Evolutionary conservation across 2,888 invertebrate species (phyloP).

Genomic region (Cephus spinipes): DNA sequence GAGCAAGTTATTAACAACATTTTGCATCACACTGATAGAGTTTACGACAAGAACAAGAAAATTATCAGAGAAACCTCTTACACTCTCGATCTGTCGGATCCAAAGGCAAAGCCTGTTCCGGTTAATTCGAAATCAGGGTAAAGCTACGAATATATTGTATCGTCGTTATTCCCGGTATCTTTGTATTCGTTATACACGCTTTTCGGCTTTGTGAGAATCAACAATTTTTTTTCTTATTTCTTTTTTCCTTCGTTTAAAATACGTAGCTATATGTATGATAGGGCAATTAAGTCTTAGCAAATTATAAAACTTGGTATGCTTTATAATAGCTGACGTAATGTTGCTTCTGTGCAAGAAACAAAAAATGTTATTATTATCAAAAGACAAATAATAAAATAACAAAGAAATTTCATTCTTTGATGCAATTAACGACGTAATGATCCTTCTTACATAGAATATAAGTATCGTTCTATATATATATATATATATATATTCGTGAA

Average conservation of each 20-base stretch:
- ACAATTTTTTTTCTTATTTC: no score
- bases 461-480: no score
- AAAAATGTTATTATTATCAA: neutral
- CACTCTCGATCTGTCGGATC: conserved; percentile 39
- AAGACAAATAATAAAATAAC: neutral
- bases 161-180: neutral
- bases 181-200: neutral
- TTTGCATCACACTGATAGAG: conserved; percentile 39
- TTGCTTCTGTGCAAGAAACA: no score
- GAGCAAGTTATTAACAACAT: conserved; percentile 31
- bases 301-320: no score
- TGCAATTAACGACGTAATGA: no score
- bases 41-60: conserved; percentile 31
- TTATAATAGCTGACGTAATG: no score
- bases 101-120: conserved; percentile 34
- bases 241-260: no score
- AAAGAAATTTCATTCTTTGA: neutral
- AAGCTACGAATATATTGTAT: neutral
- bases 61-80: conserved; percentile 28
- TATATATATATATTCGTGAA: no score
- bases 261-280: no score
- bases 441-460: no score
- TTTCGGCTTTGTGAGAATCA: neutral
- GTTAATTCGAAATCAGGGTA: neutral
- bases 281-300: no score